A percentile compares a stretch with the other conserved stretches of the same genome.
These are phyloP conservation scores for Sipha maydis DNA, from an alignment of 2,888 invertebrate genomes.

Conservation along the genomic window DNA sequence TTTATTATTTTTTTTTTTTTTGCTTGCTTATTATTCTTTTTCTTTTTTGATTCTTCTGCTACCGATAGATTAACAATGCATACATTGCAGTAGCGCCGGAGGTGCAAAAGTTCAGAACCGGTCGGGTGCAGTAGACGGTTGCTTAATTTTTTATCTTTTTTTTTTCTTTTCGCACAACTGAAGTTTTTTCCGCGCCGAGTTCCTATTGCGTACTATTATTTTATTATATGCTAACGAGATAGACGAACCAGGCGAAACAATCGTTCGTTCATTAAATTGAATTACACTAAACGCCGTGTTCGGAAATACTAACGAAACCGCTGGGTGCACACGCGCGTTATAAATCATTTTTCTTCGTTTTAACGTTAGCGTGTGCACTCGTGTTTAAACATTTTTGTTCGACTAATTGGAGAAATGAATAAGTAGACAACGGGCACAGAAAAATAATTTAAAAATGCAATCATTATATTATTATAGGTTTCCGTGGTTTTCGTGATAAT, in stretches of 20 bases:
- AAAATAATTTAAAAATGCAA: not conserved
- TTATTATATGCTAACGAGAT: not conserved
- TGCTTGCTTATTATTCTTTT: not conserved
- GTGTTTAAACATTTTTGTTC: not conserved
- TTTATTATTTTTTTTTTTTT: not conserved
- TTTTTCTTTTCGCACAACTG: conserved; percentile 39
- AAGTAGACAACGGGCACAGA: not conserved
- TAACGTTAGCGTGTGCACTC: not conserved
- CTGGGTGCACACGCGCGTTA: not conserved
- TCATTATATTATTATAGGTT: not conserved
- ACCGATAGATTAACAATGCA: conserved; percentile 38
- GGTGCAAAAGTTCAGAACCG: conserved; percentile 33
- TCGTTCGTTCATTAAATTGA: not conserved
- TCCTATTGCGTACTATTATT: not conserved
- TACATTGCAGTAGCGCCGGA: not conserved
- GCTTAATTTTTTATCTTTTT: not conserved
- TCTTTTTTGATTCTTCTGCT: not conserved
- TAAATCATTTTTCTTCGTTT: not conserved
- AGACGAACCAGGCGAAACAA: not conserved
- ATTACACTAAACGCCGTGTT: not conserved
- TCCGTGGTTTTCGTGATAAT: not conserved
- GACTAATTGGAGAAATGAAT: not conserved
- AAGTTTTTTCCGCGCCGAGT: not conserved
- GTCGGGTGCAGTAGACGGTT: not conserved
- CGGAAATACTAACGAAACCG: not conserved